phyloP scores from a whole-genome alignment of 1,140 invertebrate genomes.

The Zaprionus camerounensis region DNA sequence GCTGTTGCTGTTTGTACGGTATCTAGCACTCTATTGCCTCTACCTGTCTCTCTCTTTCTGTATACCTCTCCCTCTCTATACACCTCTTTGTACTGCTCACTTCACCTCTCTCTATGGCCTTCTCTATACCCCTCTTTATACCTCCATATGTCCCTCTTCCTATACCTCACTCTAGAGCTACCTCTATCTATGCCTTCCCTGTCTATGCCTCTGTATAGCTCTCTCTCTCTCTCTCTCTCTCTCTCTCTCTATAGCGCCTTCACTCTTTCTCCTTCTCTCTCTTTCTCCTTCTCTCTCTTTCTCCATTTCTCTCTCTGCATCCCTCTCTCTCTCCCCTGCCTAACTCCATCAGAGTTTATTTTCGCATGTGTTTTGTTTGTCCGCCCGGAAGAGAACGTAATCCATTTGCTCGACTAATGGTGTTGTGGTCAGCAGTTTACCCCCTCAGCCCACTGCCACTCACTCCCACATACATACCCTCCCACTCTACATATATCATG shows the following conservation, averaged over 20 bases:
- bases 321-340: background rate
- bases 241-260: background rate
- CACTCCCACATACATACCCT: background rate
- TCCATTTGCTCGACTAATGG: slow-evolving; percentile 67
- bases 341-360: slow-evolving; percentile 12
- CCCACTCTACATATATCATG: background rate
- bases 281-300: background rate
- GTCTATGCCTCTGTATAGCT: background rate
- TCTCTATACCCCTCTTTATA: no score
- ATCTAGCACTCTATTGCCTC: background rate
- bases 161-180: no score
- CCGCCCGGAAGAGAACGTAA: slow-evolving; percentile 27
- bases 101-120: no score
- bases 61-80: background rate
- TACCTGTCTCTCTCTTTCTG: background rate
- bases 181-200: no score
- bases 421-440: slow-evolving; percentile 55
- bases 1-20: background rate
- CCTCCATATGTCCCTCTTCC: no score
- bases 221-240: background rate
- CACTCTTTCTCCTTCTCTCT: background rate
- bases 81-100: no score
- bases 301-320: background rate
- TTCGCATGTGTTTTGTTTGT: slow-evolving; percentile 43
- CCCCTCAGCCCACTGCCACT: slow-evolving; percentile 1